These are phyloP conservation scores for Lutjanus argentimaculatus DNA, from an alignment of 2,797 vertebrate genomes.

Conservation along the genomic window DNA sequence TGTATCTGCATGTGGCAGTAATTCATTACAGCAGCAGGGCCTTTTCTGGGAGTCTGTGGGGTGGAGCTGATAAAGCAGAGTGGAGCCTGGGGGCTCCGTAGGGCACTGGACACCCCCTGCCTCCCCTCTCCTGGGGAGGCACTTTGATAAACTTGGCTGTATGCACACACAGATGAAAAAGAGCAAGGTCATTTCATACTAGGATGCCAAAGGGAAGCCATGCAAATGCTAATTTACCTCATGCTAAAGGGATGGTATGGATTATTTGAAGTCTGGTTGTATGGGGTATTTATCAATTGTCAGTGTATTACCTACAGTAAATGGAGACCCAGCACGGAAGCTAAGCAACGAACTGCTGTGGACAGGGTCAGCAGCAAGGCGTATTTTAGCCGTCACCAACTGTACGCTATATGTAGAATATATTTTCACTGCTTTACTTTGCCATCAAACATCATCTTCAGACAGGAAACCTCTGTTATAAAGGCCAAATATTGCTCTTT, in stretches of 20 bases:
- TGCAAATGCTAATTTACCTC: slow-evolving; percentile 39
- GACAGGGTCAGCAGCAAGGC: too few species aligned
- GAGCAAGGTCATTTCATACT: slow-evolving; percentile 50
- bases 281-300: too few species aligned
- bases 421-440: too few species aligned
- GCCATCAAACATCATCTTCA: too few species aligned
- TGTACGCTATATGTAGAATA: too few species aligned
- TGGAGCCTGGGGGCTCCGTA: slow-evolving; percentile 53
- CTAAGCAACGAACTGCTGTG: too few species aligned
- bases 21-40: slow-evolving; percentile 61
- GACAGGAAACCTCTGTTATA: too few species aligned
- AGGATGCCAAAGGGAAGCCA: slow-evolving; percentile 35
- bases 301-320: too few species aligned
- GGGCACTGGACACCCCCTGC: slow-evolving; percentile 47
- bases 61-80: slow-evolving; percentile 69
- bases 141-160: slow-evolving; percentile 57
- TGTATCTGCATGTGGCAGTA: slow-evolving; percentile 49
- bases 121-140: slow-evolving; percentile 31
- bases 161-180: slow-evolving; percentile 49
- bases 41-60: slow-evolving; percentile 62
- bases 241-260: background rate
- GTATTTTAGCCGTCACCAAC: too few species aligned
- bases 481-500: too few species aligned
- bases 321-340: too few species aligned
- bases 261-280: too few species aligned